Evolutionary conservation across 2,888 invertebrate species (phyloP).

Genomic region (Patella caerulea): DNA sequence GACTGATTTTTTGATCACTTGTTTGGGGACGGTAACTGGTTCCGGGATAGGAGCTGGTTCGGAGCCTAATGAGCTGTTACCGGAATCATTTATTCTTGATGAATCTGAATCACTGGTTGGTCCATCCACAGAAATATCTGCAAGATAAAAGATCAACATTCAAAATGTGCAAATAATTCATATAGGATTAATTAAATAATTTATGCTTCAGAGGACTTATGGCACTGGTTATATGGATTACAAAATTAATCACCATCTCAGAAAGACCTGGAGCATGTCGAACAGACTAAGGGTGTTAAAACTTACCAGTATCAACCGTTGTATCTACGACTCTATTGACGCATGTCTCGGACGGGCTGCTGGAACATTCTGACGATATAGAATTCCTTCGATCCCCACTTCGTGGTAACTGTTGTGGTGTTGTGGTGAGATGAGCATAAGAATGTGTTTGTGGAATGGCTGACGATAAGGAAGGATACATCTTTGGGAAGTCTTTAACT

Average conservation of each 20-base stretch:
- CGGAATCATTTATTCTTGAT: not conserved
- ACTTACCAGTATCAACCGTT: too few species aligned
- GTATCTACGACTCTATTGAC: not conserved
- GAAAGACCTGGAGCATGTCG: too few species aligned
- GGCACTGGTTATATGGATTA: too few species aligned
- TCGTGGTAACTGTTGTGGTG: not conserved
- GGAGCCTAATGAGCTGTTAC: constrained; percentile 33
- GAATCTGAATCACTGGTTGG: not conserved
- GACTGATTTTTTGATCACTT: constrained; percentile 28
- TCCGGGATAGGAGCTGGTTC: constrained; percentile 33
- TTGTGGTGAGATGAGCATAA: not conserved
- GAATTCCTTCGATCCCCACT: not conserved
- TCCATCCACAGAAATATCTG: not conserved
- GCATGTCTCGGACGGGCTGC: not conserved
- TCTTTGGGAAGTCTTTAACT: too few species aligned
- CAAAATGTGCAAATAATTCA: too few species aligned
- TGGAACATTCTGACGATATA: not conserved
- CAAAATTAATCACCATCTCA: too few species aligned
- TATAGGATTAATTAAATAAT: too few species aligned
- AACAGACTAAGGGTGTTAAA: too few species aligned
- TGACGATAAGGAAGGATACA: not conserved
- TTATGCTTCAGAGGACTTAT: too few species aligned
- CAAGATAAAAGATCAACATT: not conserved
- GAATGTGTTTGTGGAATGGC: not conserved
- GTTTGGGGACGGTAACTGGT: constrained; percentile 23